Percentiles rank a stretch among this genome's conserved stretches.
Evolutionary conservation across 2,888 invertebrate genomes (phyloP).

Genomic region (Carpatolechia fugitivella): DNA sequence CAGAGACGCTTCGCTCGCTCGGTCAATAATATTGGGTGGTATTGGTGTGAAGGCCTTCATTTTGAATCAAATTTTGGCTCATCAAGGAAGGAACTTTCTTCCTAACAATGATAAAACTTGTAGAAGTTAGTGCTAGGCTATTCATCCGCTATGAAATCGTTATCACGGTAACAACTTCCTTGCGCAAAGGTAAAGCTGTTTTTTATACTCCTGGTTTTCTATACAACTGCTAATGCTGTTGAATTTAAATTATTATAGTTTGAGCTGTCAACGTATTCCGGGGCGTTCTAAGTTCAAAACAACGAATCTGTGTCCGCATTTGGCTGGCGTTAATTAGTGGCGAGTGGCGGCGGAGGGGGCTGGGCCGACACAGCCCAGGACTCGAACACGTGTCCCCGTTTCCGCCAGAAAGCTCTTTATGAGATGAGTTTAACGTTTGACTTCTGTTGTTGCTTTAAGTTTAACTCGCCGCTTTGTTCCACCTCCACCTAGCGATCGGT

Average conservation of each 20-base stretch:
- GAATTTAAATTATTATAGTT: neutral
- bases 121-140: no score
- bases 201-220: neutral
- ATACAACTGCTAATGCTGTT: neutral
- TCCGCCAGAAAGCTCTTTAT: slow-evolving; percentile 11
- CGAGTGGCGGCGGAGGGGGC: slow-evolving; percentile 7
- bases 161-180: no score
- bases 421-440: neutral
- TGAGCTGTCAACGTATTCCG: neutral
- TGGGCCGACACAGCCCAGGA: slow-evolving; percentile 2
- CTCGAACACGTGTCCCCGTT: slow-evolving; percentile 18
- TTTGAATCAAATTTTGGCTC: no score
- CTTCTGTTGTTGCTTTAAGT: neutral
- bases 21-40: no score
- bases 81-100: no score
- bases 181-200: no score
- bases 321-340: slow-evolving; percentile 10
- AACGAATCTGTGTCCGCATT: neutral
- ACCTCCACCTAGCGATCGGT: neutral
- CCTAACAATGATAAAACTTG: no score
- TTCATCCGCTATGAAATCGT: no score
- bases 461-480: slow-evolving; percentile 1
- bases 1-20: no score
- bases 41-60: no score
- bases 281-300: neutral